phyloP scores from a whole-genome alignment of 2,797 vertebrate species.

The Premnoplex brunnescens region DNA sequence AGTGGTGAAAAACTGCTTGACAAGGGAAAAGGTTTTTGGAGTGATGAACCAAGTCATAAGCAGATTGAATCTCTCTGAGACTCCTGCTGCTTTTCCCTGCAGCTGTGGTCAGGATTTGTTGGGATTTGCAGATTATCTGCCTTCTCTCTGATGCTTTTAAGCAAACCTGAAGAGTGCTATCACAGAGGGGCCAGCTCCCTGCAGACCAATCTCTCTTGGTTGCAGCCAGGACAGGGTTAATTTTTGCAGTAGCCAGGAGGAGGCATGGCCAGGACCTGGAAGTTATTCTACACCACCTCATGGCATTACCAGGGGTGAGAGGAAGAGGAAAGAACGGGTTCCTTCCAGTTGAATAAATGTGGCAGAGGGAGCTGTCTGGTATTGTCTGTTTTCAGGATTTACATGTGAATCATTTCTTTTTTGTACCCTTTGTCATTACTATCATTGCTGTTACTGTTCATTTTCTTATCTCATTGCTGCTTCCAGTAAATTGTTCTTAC shows the following conservation, averaged over 20 bases:
- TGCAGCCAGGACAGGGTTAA: neutral
- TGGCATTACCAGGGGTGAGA: neutral
- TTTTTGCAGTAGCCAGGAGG: neutral
- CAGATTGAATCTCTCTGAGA: neutral
- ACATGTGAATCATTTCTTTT: neutral
- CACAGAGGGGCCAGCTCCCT: neutral
- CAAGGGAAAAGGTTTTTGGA: neutral
- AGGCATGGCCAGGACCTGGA: neutral
- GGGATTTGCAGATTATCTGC: neutral
- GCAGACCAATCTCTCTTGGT: neutral
- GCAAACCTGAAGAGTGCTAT: neutral
- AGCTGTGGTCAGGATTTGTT: neutral
- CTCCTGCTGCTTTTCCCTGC: neutral
- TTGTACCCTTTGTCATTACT: too few species aligned
- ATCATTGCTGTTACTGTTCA: neutral
- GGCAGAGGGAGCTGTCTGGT: neutral
- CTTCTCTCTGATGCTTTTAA: neutral
- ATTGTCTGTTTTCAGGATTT: neutral
- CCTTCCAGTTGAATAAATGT: neutral
- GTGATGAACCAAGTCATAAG: neutral
- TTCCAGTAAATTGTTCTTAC: neutral
- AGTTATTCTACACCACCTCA: neutral
- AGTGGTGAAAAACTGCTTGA: neutral
- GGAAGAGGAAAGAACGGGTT: neutral
- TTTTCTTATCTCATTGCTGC: neutral